phyloP scores from a whole-genome alignment of 2,888 invertebrate genomes.

The Acrobasis suavella region DNA sequence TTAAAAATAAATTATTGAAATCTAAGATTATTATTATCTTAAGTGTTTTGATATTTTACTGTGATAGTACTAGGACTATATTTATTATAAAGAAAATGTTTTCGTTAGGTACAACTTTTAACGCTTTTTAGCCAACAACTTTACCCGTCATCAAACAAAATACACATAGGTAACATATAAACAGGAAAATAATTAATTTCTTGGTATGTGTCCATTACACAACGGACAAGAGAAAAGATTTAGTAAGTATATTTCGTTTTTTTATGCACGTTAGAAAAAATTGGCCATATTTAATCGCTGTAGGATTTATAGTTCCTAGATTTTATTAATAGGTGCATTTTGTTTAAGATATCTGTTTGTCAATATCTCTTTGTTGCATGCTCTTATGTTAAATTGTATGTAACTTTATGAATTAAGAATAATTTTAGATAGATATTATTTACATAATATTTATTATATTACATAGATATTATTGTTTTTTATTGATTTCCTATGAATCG shows the following conservation, averaged over 20 bases:
- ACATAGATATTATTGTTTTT: slow-evolving; percentile 26
- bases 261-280: slow-evolving; percentile 14
- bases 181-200: not conserved
- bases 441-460: slow-evolving; percentile 36
- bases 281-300: slow-evolving; percentile 20
- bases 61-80: slow-evolving; percentile 78
- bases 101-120: slow-evolving; percentile 30
- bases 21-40: slow-evolving; percentile 28
- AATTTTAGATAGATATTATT: slow-evolving; percentile 42
- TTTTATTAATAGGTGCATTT: slow-evolving; percentile 74
- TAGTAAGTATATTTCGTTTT: slow-evolving; percentile 5
- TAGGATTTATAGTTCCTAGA: slow-evolving; percentile 65
- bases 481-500: slow-evolving; percentile 30
- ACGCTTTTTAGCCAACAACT: slow-evolving; percentile 6
- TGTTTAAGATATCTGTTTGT: slow-evolving; percentile 50
- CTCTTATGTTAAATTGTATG: slow-evolving; percentile 36
- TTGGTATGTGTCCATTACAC: not conserved
- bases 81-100: slow-evolving; percentile 36
- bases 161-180: not conserved
- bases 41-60: slow-evolving; percentile 73
- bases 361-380: slow-evolving; percentile 44
- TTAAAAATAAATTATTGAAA: slow-evolving; percentile 20
- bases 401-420: slow-evolving; percentile 38
- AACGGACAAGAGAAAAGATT: not conserved
- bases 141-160: not conserved